Conservation (phyloP, 1,140 invertebrate species). For the Drosophila pectinifera region DNA sequence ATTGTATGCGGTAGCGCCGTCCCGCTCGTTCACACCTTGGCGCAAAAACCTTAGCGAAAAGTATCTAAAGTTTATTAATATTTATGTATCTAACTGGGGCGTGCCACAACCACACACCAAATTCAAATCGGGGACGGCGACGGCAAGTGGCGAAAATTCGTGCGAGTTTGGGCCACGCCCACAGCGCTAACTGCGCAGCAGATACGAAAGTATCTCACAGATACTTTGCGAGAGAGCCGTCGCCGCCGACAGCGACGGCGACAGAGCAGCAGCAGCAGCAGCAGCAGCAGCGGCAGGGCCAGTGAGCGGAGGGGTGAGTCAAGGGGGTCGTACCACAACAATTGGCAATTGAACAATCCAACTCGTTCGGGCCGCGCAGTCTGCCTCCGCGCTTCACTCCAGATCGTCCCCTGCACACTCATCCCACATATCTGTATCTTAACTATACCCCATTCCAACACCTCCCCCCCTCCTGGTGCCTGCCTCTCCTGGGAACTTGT, state of each 20-base stretch:
- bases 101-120: constrained; percentile 54
- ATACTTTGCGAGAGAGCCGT: constrained; percentile 29
- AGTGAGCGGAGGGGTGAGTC: constrained; percentile 1
- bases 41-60: constrained; percentile 69
- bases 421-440: constrained; percentile 15
- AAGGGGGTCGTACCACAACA: constrained; percentile 40
- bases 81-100: constrained; percentile 84
- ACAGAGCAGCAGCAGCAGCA: constrained; percentile 10
- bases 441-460: neutral
- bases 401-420: constrained; percentile 34
- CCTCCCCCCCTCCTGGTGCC: neutral
- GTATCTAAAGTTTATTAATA: constrained; percentile 82
- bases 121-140: constrained; percentile 66
- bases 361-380: constrained; percentile 72
- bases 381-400: constrained; percentile 46
- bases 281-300: constrained; percentile 9
- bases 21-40: constrained; percentile 75
- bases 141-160: constrained; percentile 58
- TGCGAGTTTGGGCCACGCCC: constrained; percentile 68
- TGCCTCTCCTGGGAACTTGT: constrained; percentile 54
- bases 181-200: constrained; percentile 47
- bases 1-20: constrained; percentile 27
- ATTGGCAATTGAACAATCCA: constrained; percentile 64
- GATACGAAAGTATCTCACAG: constrained; percentile 64
- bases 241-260: constrained; percentile 16